Base-by-base conservation (phyloP, 1,140 invertebrate species). In the Drosophila sechellia region DNA sequence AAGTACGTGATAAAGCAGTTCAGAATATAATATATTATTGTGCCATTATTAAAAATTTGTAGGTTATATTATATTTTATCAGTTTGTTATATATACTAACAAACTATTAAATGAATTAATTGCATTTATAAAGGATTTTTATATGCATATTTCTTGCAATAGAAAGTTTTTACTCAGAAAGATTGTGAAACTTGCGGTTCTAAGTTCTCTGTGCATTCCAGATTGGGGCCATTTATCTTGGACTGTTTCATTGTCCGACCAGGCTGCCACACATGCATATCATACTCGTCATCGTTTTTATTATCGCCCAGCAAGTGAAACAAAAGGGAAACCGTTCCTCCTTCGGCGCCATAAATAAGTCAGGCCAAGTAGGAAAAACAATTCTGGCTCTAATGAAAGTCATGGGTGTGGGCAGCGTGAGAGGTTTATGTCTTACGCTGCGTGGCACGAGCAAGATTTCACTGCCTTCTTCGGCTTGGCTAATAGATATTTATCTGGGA, bases 281-380 rank as follows among this genome's bases (percentile, higher is more conserved):
- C 74, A 77, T 77, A 77, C 74, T 77, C 74, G 74, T 77, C 74
- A 77, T 77, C 54, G 72, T 55, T 68, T 77, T 77, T 77, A 77
- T 77, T 77, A 77, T 69, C 73, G 50, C 60, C 52, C 46, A 37
- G 22, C 39, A 74, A 65, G 68, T 35, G 57, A 72, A 57, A 75
- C 46, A 52, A 75, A 57, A 42, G 40, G 40, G 54, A 8, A 8
- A 56, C 12, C 12, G 25, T 37, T 39, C 39, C 45, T 40, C 31
- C 58, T 22, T 27, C 15, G 25, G 25, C 53, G 20, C 27, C 72
- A 48, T 75, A 75, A 75, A 75, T 76, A 75, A 64, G 73, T 31
- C 71, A 46, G 49, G 39, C 43, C 58, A 63, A 72, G 56, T 59
- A 49, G 71, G 37, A 58, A 76, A 75, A 56, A 75, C 72, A 57